A percentile compares a stretch with the other conserved stretches of the same genome.
phyloP scores from a whole-genome alignment of 2,113 vertebrate genomes.

The Sceloporus tristichus region DNA sequence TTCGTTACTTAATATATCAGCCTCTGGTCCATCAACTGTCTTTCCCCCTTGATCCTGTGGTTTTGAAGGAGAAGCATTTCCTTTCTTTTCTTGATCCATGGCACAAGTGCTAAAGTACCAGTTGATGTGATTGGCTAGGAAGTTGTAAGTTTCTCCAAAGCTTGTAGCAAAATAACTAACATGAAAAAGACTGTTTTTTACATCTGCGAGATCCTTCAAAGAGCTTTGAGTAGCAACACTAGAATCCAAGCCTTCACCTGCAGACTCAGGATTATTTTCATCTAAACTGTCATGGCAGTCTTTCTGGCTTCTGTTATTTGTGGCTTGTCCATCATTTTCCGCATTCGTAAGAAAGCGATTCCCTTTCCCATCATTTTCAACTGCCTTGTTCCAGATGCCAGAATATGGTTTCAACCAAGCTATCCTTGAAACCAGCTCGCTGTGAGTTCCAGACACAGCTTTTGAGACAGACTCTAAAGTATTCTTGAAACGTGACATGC shows the following conservation, averaged over 20 bases:
- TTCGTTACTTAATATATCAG: slow-evolving; percentile 27
- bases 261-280: slow-evolving; percentile 58
- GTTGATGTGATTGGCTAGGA: slow-evolving; percentile 91
- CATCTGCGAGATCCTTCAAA: slow-evolving; percentile 53
- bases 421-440: slow-evolving; percentile 88
- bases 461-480: slow-evolving; percentile 92
- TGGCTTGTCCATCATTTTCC: slow-evolving; percentile 68
- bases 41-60: slow-evolving; percentile 50
- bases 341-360: slow-evolving; percentile 53
- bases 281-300: slow-evolving; percentile 57
- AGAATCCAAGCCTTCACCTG: slow-evolving; percentile 43
- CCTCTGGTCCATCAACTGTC: slow-evolving; percentile 46
- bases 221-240: not conserved
- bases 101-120: slow-evolving; percentile 84
- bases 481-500: slow-evolving; percentile 91
- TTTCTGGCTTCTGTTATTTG: slow-evolving; percentile 66
- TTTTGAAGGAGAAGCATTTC: slow-evolving; percentile 51
- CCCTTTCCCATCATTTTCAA: slow-evolving; percentile 58
- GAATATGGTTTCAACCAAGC: slow-evolving; percentile 83
- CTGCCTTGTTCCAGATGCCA: slow-evolving; percentile 71
- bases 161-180: slow-evolving; percentile 84
- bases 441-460: slow-evolving; percentile 88
- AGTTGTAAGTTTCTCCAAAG: slow-evolving; percentile 92
- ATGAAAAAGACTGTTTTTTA: slow-evolving; percentile 85
- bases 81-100: slow-evolving; percentile 75